Conservation (phyloP, 2,888 invertebrate genomes). For the Nymphalis c-album region DNA sequence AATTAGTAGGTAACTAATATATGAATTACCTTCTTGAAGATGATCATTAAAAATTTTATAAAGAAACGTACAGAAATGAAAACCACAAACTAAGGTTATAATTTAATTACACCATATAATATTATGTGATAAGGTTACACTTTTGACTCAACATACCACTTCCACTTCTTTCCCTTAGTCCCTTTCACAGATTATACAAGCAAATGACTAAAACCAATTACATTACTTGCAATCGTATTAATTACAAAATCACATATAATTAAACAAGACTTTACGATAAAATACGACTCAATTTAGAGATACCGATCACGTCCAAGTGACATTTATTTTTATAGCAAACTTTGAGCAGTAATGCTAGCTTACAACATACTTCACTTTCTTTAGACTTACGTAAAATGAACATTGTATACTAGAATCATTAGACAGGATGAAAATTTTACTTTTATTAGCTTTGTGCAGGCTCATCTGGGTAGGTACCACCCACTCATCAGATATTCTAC, state of each 20-base stretch:
- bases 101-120: too few relatives aligned
- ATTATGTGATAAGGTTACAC: neutral
- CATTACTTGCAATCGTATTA: neutral
- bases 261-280: neutral
- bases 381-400: neutral
- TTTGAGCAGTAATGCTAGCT: neutral
- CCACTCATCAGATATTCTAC: too few relatives aligned
- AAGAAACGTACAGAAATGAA: too few relatives aligned
- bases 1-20: too few relatives aligned
- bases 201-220: neutral
- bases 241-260: constrained; percentile 6
- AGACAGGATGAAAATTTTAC: too few relatives aligned
- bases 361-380: neutral
- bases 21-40: too few relatives aligned
- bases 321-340: neutral
- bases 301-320: constrained; percentile 1
- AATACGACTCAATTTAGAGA: neutral
- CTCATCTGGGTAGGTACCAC: too few relatives aligned
- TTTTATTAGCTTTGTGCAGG: too few relatives aligned
- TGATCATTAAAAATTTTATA: too few relatives aligned
- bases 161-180: neutral
- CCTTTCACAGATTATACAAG: constrained; percentile 8
- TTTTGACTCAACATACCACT: neutral
- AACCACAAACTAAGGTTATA: too few relatives aligned
- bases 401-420: too few relatives aligned